Base-by-base conservation (phyloP, 2,797 vertebrate species). In the Sebastes kiyomatsui region DNA sequence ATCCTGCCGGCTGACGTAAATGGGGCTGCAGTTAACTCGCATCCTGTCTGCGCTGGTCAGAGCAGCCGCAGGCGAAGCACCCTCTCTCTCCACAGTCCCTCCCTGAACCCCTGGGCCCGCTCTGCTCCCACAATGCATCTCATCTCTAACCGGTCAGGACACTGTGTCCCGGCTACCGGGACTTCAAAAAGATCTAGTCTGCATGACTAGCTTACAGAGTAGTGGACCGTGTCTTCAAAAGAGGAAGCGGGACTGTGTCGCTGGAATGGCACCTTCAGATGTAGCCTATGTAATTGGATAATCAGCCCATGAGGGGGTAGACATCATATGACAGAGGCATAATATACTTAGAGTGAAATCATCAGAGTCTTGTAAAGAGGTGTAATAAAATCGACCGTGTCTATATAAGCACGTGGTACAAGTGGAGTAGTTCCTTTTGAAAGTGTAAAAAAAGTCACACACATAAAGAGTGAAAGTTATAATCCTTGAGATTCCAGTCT, bases 41-140 rank as follows among this genome's bases (percentile, higher is more conserved):
- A 90, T 95, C 92, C 93, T 94, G 92, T 92, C 90, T 91, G 84
- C 13, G 55, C 67, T 77, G 91, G 87, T 86, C 86, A 90, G 81
- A 76, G 74, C 55, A 90, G 86, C 92, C 56, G 38, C 72, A 42
- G 90, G 92, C 84, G 13, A 79, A 82, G 56, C 77, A 33, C 46
- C 74, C 74, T 16, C 68, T 49, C 46, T 49, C 46, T 71, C 71
- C 75, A 60, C 73, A 49, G 27, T 71, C 76, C 28, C 77, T 75
- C 72, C 38, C 52, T 56, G 46, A 81, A 52, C 72, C 71, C 61
- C 73, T 3, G 52, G 64, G 72, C 67, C 49, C 22, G 28, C 59
- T 82, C 27, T 33, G 60, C 33, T 6, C 42, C 49, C 32, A 25
- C 71, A 46, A 52, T n/a, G 54, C 75, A 77, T 77, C 62, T 86